Evolutionary conservation across 2,888 invertebrate genomes (phyloP).

Genomic region (Unio pictorum): DNA sequence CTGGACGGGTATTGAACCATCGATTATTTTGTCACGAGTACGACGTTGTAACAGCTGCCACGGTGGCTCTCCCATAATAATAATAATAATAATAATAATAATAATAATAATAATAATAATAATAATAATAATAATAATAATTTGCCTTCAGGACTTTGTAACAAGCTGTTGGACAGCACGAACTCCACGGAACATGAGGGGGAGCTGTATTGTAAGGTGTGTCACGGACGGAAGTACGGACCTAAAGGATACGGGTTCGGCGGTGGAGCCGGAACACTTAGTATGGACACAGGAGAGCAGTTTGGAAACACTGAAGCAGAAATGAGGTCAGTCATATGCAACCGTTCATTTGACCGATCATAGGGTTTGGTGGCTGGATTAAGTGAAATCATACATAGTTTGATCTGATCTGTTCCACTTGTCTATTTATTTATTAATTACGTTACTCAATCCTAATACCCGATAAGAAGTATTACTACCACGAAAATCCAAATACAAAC

Average conservation of each 20-base stretch:
- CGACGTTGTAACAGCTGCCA: too few species aligned
- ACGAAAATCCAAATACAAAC: too few species aligned
- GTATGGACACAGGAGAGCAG: slow-evolving; percentile 74
- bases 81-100: neutral
- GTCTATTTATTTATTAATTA: too few species aligned
- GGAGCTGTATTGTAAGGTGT: slow-evolving; percentile 94
- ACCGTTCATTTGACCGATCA: neutral
- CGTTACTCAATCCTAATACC: too few species aligned
- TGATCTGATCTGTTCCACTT: too few species aligned
- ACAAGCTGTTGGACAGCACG: slow-evolving; percentile 94
- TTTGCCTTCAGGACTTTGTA: slow-evolving; percentile 81
- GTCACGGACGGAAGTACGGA: slow-evolving; percentile 97
- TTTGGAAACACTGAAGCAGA: slow-evolving; percentile 77
- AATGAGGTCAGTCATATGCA: slow-evolving; percentile 49
- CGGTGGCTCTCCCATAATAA: too few species aligned
- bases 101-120: too few species aligned
- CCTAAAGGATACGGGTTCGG: slow-evolving; percentile 98
- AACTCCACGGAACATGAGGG: slow-evolving; percentile 95
- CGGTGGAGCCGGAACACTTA: slow-evolving; percentile 84
- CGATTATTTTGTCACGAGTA: too few species aligned
- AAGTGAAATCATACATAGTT: too few species aligned
- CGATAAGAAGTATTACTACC: too few species aligned
- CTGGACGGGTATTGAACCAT: too few species aligned
- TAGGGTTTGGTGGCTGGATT: neutral
- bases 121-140: neutral